These are phyloP conservation scores for Rousettus madagascariensis DNA, from an alignment of 2,797 vertebrate species.

Conservation along the genomic window DNA sequence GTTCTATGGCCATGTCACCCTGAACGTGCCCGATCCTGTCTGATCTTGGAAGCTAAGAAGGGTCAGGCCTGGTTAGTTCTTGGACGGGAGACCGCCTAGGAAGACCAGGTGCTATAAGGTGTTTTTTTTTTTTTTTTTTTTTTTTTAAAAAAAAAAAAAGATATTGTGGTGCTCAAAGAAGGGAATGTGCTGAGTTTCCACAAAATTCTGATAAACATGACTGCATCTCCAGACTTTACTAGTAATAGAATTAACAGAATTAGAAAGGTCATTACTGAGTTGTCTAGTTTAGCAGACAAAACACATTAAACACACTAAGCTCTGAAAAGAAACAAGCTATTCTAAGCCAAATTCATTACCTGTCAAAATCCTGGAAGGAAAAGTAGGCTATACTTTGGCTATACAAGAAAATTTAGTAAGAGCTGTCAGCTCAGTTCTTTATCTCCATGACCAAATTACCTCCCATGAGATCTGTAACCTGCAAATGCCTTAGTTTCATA, in stretches of 20 bases:
- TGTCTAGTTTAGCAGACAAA: conserved; percentile 6
- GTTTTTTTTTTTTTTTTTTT: too few relatives aligned
- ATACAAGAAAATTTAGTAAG: conserved; percentile 21
- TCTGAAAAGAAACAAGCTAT: conserved; percentile 35
- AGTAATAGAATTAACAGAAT: conserved; percentile 5
- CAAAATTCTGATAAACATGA: not conserved
- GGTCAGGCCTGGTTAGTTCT: too few relatives aligned
- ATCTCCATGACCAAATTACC: conserved; percentile 27
- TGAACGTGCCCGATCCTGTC: too few relatives aligned
- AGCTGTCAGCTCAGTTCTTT: conserved; percentile 40
- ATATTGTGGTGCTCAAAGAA: not conserved
- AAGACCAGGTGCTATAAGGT: too few relatives aligned
- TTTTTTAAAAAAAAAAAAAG: too few relatives aligned
- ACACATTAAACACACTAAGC: conserved; percentile 13
- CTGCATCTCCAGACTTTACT: not conserved
- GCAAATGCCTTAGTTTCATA: conserved; percentile 39
- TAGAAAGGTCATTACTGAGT: not conserved
- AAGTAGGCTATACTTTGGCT: not conserved
- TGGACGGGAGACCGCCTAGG: too few relatives aligned
- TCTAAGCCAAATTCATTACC: conserved; percentile 20
- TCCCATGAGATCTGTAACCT: not conserved
- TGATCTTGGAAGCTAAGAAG: too few relatives aligned
- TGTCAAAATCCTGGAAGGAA: conserved; percentile 50
- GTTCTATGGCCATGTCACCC: not conserved
- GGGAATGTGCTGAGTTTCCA: not conserved